Evolutionary conservation across 2,888 invertebrate species (phyloP).

Genomic region (Amphipoea lucens): DNA sequence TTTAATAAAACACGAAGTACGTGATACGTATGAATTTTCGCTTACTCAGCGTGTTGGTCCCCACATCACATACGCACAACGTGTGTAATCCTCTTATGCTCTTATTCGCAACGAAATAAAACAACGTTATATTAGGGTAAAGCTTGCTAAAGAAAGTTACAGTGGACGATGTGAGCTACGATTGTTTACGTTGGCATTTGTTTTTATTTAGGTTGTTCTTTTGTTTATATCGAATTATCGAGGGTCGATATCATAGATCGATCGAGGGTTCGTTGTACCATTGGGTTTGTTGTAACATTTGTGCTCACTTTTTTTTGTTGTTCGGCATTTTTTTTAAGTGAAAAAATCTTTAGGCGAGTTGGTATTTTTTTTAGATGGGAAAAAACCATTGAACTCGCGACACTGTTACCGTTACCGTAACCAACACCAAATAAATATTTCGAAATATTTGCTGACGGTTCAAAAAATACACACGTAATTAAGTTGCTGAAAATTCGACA

Average conservation of each 20-base stretch:
- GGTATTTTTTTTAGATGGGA: too few relatives aligned
- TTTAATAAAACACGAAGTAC: conserved; percentile 20
- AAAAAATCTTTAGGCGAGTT: too few relatives aligned
- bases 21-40: conserved; percentile 13
- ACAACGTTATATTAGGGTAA: conserved; percentile 22
- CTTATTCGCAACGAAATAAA: conserved; percentile 42
- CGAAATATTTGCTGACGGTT: too few relatives aligned
- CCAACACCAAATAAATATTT: too few relatives aligned
- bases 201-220: not conserved
- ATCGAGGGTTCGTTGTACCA: too few relatives aligned
- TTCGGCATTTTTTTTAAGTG: not conserved
- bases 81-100: conserved; percentile 46
- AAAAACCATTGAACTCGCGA: too few relatives aligned
- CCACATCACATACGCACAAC: conserved; percentile 6
- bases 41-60: conserved; percentile 16
- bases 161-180: not conserved
- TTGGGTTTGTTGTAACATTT: too few relatives aligned
- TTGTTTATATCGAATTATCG: conserved; percentile 12
- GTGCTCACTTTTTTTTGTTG: not conserved
- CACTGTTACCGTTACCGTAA: too few relatives aligned
- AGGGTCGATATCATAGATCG: not conserved
- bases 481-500: not conserved
- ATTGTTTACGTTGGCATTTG: conserved; percentile 1
- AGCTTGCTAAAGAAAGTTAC: conserved; percentile 18
- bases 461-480: too few relatives aligned